phyloP scores from a whole-genome alignment of 2,888 invertebrate species.

The Synergus umbraculus region DNA sequence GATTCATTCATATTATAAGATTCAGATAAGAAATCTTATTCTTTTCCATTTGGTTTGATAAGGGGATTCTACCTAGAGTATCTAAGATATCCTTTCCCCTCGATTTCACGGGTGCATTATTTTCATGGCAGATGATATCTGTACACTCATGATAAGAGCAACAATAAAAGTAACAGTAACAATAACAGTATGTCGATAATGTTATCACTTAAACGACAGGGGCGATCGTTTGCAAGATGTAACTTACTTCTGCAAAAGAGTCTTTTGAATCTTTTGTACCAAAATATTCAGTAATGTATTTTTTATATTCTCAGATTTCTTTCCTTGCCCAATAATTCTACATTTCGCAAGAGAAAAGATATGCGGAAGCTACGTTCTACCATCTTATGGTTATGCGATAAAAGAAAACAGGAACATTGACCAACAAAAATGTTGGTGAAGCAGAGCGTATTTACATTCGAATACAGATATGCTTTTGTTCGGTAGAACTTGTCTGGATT shows the following conservation, averaged over 20 bases:
- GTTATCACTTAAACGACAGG: conserved; percentile 17
- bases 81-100: not conserved
- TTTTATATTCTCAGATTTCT: not conserved
- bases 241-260: not conserved
- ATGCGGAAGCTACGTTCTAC: not conserved
- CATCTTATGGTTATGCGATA: not conserved
- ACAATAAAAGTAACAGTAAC: conserved; percentile 47
- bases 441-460: not conserved
- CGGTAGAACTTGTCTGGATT: not conserved
- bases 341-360: not conserved
- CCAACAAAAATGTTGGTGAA: not conserved
- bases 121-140: conserved; percentile 38
- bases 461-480: not conserved
- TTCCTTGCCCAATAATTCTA: not conserved
- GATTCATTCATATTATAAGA: too few species aligned
- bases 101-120: conserved; percentile 13
- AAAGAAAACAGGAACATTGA: conserved; percentile 6
- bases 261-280: not conserved
- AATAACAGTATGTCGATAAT: conserved; percentile 44
- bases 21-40: too few species aligned
- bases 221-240: not conserved
- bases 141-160: not conserved
- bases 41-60: too few species aligned
- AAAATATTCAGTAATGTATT: conserved; percentile 1
- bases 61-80: too few species aligned